Conservation (phyloP, 2,113 vertebrate genomes). For the Dromiciops gliroides region DNA sequence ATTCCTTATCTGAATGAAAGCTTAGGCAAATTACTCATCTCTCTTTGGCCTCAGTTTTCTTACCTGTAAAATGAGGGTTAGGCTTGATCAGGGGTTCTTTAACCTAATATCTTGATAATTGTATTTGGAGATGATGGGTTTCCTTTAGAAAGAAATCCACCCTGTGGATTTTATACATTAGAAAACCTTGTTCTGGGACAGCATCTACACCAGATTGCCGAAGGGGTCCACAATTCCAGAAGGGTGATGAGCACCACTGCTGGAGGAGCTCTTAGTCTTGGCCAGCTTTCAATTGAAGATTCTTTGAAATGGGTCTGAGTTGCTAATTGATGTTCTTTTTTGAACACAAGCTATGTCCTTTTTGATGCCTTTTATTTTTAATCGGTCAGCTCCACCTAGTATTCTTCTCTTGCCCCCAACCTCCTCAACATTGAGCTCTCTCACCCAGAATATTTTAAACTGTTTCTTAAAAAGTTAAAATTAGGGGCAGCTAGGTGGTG, state of each 20-base stretch:
- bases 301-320: background rate
- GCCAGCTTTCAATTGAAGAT: background rate
- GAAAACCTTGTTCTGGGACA: background rate
- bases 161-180: background rate
- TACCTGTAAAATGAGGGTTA: background rate
- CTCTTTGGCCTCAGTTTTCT: background rate
- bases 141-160: background rate
- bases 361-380: background rate
- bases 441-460: background rate
- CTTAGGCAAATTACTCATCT: background rate
- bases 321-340: background rate
- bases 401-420: background rate
- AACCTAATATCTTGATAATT: background rate
- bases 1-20: background rate
- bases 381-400: background rate
- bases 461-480: background rate
- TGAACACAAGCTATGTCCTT: background rate
- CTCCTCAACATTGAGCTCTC: background rate
- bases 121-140: background rate
- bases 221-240: background rate
- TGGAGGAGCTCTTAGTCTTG: accelerated
- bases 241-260: too few species aligned
- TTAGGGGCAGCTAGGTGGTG: too few species aligned
- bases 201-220: background rate
- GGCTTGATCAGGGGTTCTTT: background rate